Evolutionary conservation across 2,113 vertebrate species (phyloP), one percentile per base, ranked within the genome.

Genomic region (Brevimyrus niger): DNA sequence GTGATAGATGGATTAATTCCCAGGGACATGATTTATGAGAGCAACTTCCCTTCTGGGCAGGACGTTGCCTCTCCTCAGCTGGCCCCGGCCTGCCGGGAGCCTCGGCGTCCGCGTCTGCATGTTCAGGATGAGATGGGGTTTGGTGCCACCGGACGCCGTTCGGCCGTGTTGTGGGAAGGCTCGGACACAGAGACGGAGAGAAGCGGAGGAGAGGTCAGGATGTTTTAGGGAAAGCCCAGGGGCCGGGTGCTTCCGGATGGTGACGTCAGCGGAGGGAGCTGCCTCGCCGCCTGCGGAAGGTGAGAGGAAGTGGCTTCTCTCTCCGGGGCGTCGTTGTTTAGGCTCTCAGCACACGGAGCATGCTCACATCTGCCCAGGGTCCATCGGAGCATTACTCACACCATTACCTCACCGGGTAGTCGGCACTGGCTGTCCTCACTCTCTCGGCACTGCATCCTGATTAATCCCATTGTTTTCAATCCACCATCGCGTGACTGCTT

Each of bases 351-450:
- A 42, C 91, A 69, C 53, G 3, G 50, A 31, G 44, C 27, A 13
- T 73, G 86, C 65, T 87, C 61, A 86, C 89, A 85, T 53, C 50
- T 89, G 83, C 44, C 44, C 88, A 73, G 76, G 90, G 53, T 38
- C 23, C 53, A 85, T 88, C 90, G 93, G 88, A n/a, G 89, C 35
- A 91, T 91, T 90, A 82, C 48, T 90, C 88, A 93, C 89, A 90
- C 89, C 91, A 90, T 90, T 69, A 88, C 89, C 90, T 90, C 88
- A 73, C 35, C 61, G 89, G 82, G 87, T 90, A 87, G 89, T 53
- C 61, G 87, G 55, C 91, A n/a, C 91, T 93, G 92, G 84, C 92
- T 83, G 46, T 88, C 86, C 91, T 88, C 90, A 88, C 46, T 61
- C 89, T 55, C 73, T 46, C 35, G 47, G 35, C 51, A 19, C 44